phyloP scores from a whole-genome alignment of 1,140 invertebrate genomes.

The Hydropsyche tenuis region DNA sequence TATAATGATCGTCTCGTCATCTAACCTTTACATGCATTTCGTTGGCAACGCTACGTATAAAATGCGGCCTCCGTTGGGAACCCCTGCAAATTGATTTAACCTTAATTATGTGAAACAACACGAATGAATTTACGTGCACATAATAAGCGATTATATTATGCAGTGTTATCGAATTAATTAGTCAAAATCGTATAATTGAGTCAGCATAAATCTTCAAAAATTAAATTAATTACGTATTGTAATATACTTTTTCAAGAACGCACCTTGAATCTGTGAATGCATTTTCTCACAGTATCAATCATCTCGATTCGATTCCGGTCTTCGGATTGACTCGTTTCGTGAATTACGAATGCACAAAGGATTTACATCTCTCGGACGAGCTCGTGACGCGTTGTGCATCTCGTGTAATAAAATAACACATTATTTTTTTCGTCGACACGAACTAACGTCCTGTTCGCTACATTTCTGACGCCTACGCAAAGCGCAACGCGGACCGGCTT shows the following conservation, averaged over 20 bases:
- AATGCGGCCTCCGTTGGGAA: conserved; percentile 23
- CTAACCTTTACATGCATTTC: conserved; percentile 34
- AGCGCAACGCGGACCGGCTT: not conserved
- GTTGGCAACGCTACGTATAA: conserved; percentile 6
- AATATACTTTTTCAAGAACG: too few species aligned
- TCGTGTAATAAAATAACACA: not conserved
- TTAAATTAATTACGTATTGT: too few species aligned
- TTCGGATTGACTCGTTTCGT: too few species aligned
- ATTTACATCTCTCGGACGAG: too few species aligned
- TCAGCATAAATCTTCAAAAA: too few species aligned
- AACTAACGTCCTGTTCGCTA: conserved; percentile 24
- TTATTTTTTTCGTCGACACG: conserved; percentile 28
- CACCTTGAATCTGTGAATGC: too few species aligned
- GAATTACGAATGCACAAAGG: too few species aligned
- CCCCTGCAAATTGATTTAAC: conserved; percentile 28
- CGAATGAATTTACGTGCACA: conserved; percentile 9
- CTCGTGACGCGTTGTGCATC: too few species aligned
- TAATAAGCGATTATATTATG: not conserved
- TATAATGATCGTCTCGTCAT: conserved; percentile 32
- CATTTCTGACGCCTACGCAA: conserved; percentile 37
- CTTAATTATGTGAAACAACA: conserved; percentile 29
- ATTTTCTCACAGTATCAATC: too few species aligned
- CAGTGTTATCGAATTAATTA: conserved; percentile 1
- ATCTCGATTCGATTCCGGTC: too few species aligned
- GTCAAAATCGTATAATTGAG: not conserved